Conservation (phyloP, 1,140 invertebrate genomes). For the Cotesia vestalis region DNA sequence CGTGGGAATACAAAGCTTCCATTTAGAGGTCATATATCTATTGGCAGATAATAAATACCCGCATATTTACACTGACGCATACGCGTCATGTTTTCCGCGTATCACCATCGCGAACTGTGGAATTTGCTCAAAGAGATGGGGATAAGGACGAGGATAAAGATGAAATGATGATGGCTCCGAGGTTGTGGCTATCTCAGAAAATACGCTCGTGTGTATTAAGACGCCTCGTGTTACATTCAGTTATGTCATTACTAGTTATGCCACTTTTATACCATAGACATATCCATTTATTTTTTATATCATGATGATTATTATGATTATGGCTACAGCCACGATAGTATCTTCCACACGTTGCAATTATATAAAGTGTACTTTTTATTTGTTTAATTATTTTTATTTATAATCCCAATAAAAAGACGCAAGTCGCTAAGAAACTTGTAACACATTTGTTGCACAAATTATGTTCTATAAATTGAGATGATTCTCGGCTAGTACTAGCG, state of each 20-base stretch:
- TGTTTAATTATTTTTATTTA: too few relatives aligned
- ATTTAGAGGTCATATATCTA: too few relatives aligned
- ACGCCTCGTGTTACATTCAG: slow-evolving; percentile 39
- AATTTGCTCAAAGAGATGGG: not conserved
- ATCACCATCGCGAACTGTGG: not conserved
- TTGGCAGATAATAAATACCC: too few relatives aligned
- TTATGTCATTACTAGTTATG: slow-evolving; percentile 50
- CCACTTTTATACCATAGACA: slow-evolving; percentile 38
- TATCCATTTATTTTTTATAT: slow-evolving; percentile 30
- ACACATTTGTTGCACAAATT: slow-evolving; percentile 12
- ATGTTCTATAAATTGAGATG: not conserved
- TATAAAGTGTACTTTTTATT: slow-evolving; percentile 15
- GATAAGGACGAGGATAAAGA: too few relatives aligned
- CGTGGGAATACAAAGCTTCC: too few relatives aligned
- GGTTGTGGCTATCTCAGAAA: slow-evolving; percentile 42
- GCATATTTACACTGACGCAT: too few relatives aligned
- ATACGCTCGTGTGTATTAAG: slow-evolving; percentile 36
- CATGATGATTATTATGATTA: slow-evolving; percentile 3
- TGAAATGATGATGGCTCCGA: slow-evolving; percentile 21
- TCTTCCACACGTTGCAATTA: slow-evolving; percentile 5
- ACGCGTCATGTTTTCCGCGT: not conserved
- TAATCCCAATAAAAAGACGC: not conserved
- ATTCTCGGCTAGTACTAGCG: not conserved
- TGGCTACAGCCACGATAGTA: not conserved
- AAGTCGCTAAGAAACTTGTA: slow-evolving; percentile 2